phyloP scores from a whole-genome alignment of 1,140 invertebrate species.

The Manduca sexta region DNA sequence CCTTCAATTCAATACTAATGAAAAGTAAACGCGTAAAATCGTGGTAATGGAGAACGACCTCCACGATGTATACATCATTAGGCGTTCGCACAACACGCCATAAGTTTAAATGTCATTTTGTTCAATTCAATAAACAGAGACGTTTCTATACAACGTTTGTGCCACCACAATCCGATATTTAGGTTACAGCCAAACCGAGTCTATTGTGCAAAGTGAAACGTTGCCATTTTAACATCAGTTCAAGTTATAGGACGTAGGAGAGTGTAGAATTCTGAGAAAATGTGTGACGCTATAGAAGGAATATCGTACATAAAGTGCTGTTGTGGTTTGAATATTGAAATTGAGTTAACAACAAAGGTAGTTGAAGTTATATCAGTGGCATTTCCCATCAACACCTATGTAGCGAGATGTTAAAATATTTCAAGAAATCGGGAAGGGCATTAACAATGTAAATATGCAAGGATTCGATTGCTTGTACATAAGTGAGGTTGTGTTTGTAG shows the following conservation, averaged over 20 bases:
- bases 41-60: too few relatives aligned
- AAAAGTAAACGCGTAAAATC: too few relatives aligned
- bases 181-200: constrained; percentile 68
- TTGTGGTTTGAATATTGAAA: too few relatives aligned
- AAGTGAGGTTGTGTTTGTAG: too few relatives aligned
- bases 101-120: constrained; percentile 16
- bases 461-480: too few relatives aligned
- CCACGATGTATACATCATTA: not conserved
- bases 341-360: too few relatives aligned
- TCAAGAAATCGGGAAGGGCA: too few relatives aligned
- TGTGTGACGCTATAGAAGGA: not conserved
- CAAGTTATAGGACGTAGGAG: constrained; percentile 11
- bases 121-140: constrained; percentile 49
- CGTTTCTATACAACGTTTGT: constrained; percentile 47
- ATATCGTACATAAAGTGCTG: not conserved
- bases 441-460: too few relatives aligned
- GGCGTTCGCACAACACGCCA: not conserved
- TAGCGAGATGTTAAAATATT: too few relatives aligned
- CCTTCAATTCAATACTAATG: too few relatives aligned
- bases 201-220: constrained; percentile 69
- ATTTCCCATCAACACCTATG: too few relatives aligned
- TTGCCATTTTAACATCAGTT: constrained; percentile 42
- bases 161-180: constrained; percentile 65
- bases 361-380: too few relatives aligned
- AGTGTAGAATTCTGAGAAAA: not conserved